Evolutionary conservation across 2,797 vertebrate genomes (phyloP).

Genomic region (Pangasius sanitwongsei): DNA sequence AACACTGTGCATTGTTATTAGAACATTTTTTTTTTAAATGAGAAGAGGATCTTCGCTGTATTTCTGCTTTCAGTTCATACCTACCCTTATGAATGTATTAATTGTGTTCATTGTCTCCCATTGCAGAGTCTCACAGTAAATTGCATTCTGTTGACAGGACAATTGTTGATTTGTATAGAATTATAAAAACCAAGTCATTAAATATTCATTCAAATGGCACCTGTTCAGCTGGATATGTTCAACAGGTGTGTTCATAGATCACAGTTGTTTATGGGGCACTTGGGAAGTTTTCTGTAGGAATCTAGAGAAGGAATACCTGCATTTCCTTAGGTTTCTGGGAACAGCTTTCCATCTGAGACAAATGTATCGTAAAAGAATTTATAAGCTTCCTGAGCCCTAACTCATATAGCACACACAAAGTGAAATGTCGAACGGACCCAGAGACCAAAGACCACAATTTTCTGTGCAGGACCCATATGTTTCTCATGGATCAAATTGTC

Average conservation of each 20-base stretch:
- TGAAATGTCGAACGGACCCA: slow-evolving; percentile 2
- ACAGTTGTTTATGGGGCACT: not conserved
- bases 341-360: not conserved
- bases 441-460: slow-evolving; percentile 18
- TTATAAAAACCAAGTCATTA: not conserved
- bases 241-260: slow-evolving; percentile 1
- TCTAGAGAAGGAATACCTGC: not conserved
- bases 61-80: not conserved
- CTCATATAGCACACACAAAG: not conserved
- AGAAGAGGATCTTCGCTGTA: not conserved
- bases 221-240: slow-evolving; percentile 9
- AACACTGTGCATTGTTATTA: slow-evolving; percentile 15
- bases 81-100: not conserved
- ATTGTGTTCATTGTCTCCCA: not conserved
- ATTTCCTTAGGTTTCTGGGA: not conserved
- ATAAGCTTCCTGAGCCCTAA: not conserved
- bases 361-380: not conserved
- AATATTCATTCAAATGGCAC: slow-evolving; percentile 11
- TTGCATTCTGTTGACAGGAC: not conserved
- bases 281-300: not conserved
- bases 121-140: not conserved
- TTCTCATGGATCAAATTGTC: slow-evolving; percentile 45
- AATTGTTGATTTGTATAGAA: not conserved
- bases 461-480: slow-evolving; percentile 39
- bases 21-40: not conserved